phyloP scores from a whole-genome alignment of 2,888 invertebrate species.

The Temnothorax unifasciatus region DNA sequence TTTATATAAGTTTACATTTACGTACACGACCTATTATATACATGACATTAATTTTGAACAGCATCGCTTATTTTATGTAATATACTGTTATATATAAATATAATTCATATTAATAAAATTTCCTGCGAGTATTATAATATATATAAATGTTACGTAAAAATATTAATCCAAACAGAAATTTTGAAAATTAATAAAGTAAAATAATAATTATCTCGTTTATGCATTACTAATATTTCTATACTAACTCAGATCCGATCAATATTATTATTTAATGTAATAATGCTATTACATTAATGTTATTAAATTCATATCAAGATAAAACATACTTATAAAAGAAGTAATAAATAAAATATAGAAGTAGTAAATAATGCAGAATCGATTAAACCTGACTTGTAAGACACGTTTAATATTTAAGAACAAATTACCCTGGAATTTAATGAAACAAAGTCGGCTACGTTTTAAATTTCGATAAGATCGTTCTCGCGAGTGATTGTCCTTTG shows the following conservation, averaged over 20 bases:
- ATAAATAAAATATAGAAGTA: not conserved
- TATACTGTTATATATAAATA: not conserved
- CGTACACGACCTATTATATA: too few species aligned
- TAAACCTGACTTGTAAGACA: not conserved
- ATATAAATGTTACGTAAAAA: not conserved
- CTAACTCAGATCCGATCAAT: not conserved
- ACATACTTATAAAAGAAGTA: not conserved
- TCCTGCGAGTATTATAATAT: not conserved
- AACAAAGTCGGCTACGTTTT: not conserved
- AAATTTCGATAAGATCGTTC: not conserved
- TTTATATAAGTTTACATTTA: not conserved
- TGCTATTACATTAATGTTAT: not conserved
- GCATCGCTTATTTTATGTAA: not conserved
- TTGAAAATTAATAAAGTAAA: not conserved
- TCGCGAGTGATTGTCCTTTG: not conserved
- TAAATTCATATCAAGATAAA: not conserved
- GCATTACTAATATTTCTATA: not conserved
- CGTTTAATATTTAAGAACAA: not conserved
- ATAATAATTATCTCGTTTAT: constrained; percentile 5
- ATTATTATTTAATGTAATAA: not conserved
- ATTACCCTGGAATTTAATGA: not conserved
- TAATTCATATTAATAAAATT: not conserved
- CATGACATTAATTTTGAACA: not conserved
- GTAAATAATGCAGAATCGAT: not conserved
- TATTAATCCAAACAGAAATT: not conserved